These are phyloP conservation scores for Mirounga angustirostris DNA, from an alignment of 2,113 vertebrate genomes.

Conservation along the genomic window DNA sequence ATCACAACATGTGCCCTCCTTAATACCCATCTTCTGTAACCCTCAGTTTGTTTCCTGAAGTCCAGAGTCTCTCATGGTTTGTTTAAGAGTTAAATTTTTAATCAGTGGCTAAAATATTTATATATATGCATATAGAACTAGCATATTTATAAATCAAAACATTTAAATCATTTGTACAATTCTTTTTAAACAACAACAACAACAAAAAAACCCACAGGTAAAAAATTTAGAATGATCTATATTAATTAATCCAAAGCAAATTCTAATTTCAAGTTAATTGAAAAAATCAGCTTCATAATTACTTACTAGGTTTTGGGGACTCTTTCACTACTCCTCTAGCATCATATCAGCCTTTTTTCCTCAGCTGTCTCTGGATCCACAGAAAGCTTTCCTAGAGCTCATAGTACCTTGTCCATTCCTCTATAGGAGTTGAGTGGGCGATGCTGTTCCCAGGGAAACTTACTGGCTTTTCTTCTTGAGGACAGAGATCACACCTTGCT, in stretches of 20 bases:
- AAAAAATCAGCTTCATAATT: background rate
- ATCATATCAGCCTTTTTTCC: background rate
- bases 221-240: background rate
- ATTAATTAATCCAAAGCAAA: background rate
- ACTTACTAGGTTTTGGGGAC: background rate
- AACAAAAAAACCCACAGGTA: background rate
- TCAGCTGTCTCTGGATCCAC: background rate
- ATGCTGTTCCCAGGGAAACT: background rate
- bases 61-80: too few relatives aligned
- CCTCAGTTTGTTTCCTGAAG: too few relatives aligned
- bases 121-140: background rate
- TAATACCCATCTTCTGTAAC: too few relatives aligned
- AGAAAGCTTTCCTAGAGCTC: background rate
- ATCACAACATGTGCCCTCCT: too few relatives aligned
- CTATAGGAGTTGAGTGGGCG: background rate
- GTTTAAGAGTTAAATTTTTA: background rate
- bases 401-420: accelerated
- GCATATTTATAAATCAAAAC: background rate
- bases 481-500: background rate
- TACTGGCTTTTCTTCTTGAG: background rate
- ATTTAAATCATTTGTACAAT: conserved; percentile 32
- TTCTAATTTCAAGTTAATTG: background rate
- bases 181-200: background rate
- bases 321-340: background rate
- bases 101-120: background rate